Evolutionary conservation across 2,113 vertebrate species (phyloP).

Genomic region (Stegostoma tigrinum): DNA sequence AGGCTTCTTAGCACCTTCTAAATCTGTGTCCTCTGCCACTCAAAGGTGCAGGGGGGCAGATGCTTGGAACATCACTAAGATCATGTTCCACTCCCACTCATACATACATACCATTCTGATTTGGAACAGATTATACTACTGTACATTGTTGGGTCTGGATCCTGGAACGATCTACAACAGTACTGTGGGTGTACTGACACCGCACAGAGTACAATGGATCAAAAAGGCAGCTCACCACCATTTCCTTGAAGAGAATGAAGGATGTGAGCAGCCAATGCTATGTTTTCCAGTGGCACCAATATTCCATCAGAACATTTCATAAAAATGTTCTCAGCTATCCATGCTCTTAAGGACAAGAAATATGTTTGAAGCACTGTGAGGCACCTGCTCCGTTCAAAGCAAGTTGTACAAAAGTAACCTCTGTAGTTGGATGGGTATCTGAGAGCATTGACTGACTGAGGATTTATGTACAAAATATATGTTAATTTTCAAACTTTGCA

Average conservation of each 20-base stretch:
- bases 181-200: neutral
- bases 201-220: too few relatives aligned
- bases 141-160: neutral
- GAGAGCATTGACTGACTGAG: neutral
- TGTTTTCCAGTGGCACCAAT: neutral
- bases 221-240: neutral
- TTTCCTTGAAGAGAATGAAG: neutral
- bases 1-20: neutral
- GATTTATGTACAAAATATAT: neutral
- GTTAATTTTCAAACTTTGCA: neutral
- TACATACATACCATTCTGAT: neutral
- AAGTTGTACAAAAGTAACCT: neutral
- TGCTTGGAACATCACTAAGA: neutral
- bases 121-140: neutral
- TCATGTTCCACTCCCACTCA: too few relatives aligned
- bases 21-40: neutral
- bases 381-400: neutral
- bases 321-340: neutral
- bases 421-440: neutral
- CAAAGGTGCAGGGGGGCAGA: neutral
- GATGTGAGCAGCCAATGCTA: too few relatives aligned
- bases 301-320: neutral
- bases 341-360: neutral
- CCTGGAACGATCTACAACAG: neutral
- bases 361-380: neutral